phyloP scores from a whole-genome alignment of 2,888 invertebrate genomes.

The Tetramorium bicarinatum region DNA sequence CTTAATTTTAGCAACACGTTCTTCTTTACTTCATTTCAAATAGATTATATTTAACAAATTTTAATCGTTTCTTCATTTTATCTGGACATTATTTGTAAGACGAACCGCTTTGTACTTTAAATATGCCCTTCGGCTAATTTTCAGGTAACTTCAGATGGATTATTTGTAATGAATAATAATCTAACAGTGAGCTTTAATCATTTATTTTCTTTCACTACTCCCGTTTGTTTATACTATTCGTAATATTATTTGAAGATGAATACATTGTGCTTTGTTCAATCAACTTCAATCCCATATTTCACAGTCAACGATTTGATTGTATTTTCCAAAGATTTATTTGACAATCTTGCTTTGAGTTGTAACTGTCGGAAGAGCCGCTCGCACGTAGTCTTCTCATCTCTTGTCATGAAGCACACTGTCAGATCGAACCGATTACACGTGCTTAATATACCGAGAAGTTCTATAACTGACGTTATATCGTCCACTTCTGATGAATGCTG shows the following conservation, averaged over 20 bases:
- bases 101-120: neutral
- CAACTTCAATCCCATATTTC: constrained; percentile 39
- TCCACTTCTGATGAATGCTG: constrained; percentile 49
- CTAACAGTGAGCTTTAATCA: neutral
- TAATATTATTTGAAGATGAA: neutral
- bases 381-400: constrained; percentile 69
- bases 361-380: constrained; percentile 57
- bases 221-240: neutral
- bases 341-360: neutral
- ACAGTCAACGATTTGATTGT: constrained; percentile 44
- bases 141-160: neutral
- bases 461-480: constrained; percentile 67
- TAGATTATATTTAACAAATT: neutral
- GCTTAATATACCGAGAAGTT: constrained; percentile 77
- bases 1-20: constrained; percentile 1
- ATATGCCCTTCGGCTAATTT: neutral
- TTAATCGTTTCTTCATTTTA: neutral
- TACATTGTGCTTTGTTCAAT: constrained; percentile 2
- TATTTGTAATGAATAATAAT: neutral
- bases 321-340: constrained; percentile 9
- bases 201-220: neutral
- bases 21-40: neutral
- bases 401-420: constrained; percentile 76
- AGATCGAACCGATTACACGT: constrained; percentile 80
- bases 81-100: neutral